These are phyloP conservation scores for Saccostrea cuccullata DNA, from an alignment of 1,140 invertebrate species.

Conservation along the genomic window DNA sequence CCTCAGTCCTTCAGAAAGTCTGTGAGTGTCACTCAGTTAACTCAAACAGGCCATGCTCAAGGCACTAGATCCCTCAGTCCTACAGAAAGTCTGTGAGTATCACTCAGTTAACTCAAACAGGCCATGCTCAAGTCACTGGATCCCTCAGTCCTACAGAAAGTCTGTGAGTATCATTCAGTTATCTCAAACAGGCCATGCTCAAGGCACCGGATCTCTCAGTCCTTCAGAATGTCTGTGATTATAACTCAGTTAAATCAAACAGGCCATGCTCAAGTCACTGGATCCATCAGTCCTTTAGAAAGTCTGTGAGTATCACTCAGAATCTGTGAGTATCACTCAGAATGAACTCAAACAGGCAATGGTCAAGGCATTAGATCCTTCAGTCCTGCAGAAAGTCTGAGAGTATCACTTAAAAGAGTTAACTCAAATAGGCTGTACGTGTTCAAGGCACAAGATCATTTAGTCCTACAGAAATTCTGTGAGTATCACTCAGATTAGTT, in stretches of 20 bases:
- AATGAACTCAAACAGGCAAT: too few species aligned
- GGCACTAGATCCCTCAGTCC: constrained; percentile 58
- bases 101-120: constrained; percentile 79
- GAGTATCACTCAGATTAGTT: constrained; percentile 39
- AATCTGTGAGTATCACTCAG: too few species aligned
- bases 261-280: constrained; percentile 63
- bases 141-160: constrained; percentile 56
- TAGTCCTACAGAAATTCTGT: constrained; percentile 62
- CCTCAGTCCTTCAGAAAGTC: too few species aligned
- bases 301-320: too few species aligned
- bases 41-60: constrained; percentile 79
- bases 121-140: constrained; percentile 65
- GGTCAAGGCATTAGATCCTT: too few species aligned
- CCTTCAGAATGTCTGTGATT: not conserved
- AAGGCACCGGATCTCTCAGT: not conserved
- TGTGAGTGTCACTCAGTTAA: too few species aligned
- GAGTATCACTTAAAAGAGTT: too few species aligned
- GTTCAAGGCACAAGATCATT: too few species aligned
- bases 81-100: constrained; percentile 65
- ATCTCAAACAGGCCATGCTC: constrained; percentile 80
- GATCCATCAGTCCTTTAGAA: constrained; percentile 52
- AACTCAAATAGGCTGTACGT: too few species aligned
- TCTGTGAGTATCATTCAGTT: not conserved
- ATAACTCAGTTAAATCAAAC: constrained; percentile 81
- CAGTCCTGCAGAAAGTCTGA: too few species aligned